Base-by-base conservation (phyloP, 2,113 vertebrate species). In the Solea senegalensis region DNA sequence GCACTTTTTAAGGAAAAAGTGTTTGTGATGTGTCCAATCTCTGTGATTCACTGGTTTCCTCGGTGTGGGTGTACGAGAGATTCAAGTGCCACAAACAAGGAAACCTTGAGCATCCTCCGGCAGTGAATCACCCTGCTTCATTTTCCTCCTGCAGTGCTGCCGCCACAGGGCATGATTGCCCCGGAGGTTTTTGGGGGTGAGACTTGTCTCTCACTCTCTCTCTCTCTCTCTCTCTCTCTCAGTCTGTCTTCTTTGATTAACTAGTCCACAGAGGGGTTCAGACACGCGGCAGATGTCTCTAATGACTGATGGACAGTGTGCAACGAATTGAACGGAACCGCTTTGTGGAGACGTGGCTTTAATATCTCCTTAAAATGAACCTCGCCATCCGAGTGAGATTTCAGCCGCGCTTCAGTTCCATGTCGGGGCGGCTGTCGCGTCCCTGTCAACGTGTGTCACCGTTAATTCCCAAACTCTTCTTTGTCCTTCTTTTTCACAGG, bases 401-500 rank as follows among this genome's bases (percentile, higher is more conserved):
- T 34, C 34, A 34, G 3, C 34, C 5, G 34, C 5, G 34, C 34
- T 34, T 34, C 34, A 34, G 34, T 34, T 34, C 34, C 34, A 34
- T 2, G 34, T 34, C 21, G 21, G 21, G 21, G 21, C 21, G 1
- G 21, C 21, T 21, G 21, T 21, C 21, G 21, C 46, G 39, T 16
- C 15, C 13, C 11, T 16, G 10, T 56, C 1, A 45, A n/a, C 15
- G 43, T 48, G 15, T 27, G 34, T 34, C 5, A 34, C 34, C 5
- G 34, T 34, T 34, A 34, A 34, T 34, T 34, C 34, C 34, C 3
- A 34, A 10, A 9, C 9, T 44, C 43, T 44, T 44, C 43, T 10
- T 44, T 74, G 11, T 77, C 39, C 5, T 66, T 27, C 6, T 51
- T 2, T 46, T 69, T 70, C 45, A 12, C 87, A 99, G 97, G 97